Evolutionary conservation across 2,113 vertebrate genomes (phyloP).

Genomic region (Chaetodon trifascialis): DNA sequence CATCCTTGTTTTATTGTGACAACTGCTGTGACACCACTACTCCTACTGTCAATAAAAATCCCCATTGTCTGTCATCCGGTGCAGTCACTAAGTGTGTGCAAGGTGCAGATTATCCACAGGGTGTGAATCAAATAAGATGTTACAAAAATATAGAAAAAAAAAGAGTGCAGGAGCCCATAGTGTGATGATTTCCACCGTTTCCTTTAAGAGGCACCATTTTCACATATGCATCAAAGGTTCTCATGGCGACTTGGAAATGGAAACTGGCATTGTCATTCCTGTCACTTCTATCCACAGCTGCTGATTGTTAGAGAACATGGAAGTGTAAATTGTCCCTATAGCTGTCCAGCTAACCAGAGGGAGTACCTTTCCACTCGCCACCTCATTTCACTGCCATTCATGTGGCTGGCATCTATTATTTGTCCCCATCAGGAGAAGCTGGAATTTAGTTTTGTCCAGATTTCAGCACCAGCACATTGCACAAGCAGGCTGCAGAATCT

Average conservation of each 20-base stretch:
- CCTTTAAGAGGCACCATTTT: neutral
- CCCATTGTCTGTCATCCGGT: neutral
- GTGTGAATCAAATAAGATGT: neutral
- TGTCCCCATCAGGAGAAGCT: constrained; percentile 45
- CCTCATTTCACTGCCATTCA: constrained; percentile 57
- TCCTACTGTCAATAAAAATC: neutral
- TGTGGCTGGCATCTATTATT: constrained; percentile 47
- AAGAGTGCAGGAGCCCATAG: neutral
- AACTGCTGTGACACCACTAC: neutral
- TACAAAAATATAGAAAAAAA: neutral
- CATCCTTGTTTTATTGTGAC: constrained; percentile 10
- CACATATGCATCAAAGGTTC: constrained; percentile 10
- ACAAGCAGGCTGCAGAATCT: constrained; percentile 14
- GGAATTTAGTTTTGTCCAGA: constrained; percentile 36
- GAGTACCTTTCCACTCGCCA: constrained; percentile 38
- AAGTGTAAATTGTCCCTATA: constrained; percentile 53
- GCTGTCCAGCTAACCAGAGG: constrained; percentile 54
- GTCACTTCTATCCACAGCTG: constrained; percentile 38
- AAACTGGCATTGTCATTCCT: constrained; percentile 37
- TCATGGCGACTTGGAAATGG: constrained; percentile 19
- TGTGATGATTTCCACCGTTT: neutral
- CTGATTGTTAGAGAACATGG: constrained; percentile 40
- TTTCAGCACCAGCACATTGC: constrained; percentile 27
- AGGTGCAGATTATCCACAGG: neutral
- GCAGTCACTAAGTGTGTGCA: neutral